Evolutionary conservation across 2,797 vertebrate species (phyloP).

Genomic region (Pterois miles): DNA sequence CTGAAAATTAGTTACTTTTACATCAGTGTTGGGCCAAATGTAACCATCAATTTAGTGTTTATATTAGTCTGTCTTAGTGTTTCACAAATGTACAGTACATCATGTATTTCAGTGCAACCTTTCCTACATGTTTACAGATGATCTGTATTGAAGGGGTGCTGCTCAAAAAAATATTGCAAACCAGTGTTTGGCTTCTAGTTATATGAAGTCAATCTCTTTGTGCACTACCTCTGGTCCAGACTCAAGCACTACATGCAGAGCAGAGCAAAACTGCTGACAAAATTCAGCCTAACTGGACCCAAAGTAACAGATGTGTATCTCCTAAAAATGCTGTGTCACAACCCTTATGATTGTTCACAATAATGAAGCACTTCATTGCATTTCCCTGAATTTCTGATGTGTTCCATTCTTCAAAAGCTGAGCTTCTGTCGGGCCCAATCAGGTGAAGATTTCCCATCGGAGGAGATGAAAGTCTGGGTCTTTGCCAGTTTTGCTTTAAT

Average conservation of each 20-base stretch:
- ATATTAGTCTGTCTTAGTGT: background rate
- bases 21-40: background rate
- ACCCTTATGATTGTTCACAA: slow-evolving; percentile 6
- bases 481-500: slow-evolving; percentile 60
- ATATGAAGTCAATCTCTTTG: background rate
- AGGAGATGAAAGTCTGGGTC: slow-evolving; percentile 22
- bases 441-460: slow-evolving; percentile 47
- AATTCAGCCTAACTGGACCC: background rate
- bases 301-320: background rate
- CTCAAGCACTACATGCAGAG: background rate
- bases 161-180: no score
- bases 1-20: background rate
- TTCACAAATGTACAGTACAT: background rate
- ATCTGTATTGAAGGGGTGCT: background rate
- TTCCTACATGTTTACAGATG: no score
- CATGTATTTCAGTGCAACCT: background rate
- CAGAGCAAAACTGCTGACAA: background rate
- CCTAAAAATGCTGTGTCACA: background rate
- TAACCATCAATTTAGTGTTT: background rate
- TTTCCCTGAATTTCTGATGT: slow-evolving; percentile 13
- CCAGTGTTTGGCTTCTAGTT: background rate
- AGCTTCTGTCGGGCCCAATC: background rate
- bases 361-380: slow-evolving; percentile 2
- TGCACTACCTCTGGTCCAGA: background rate
- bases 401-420: slow-evolving; percentile 19